phyloP scores from a whole-genome alignment of 2,113 vertebrate genomes.

The Hyla sarda region DNA sequence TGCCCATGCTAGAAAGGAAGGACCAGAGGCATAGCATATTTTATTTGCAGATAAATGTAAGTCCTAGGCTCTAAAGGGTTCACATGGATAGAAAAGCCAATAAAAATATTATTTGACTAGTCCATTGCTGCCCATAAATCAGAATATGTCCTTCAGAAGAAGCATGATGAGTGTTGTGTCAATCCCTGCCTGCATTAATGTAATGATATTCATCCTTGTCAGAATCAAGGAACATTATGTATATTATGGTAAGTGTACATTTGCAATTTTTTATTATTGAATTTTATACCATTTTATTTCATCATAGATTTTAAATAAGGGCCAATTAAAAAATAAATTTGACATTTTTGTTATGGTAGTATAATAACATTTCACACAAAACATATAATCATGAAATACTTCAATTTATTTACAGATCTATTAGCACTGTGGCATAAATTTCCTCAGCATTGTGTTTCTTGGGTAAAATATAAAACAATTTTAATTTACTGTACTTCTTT shows the following conservation, averaged over 20 bases:
- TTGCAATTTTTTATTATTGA: slow-evolving; percentile 62
- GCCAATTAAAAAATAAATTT: slow-evolving; percentile 66
- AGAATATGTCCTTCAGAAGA: slow-evolving; percentile 33
- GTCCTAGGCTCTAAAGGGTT: not conserved
- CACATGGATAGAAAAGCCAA: slow-evolving; percentile 23
- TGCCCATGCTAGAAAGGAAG: not conserved
- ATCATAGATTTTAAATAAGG: slow-evolving; percentile 68
- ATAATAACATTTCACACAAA: slow-evolving; percentile 63
- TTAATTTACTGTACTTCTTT: slow-evolving; percentile 51
- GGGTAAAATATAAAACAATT: slow-evolving; percentile 60
- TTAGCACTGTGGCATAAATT: slow-evolving; percentile 63
- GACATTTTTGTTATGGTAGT: slow-evolving; percentile 52
- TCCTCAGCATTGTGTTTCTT: slow-evolving; percentile 53
- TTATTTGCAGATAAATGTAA: slow-evolving; percentile 9
- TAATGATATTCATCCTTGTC: slow-evolving; percentile 62
- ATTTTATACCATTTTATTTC: slow-evolving; percentile 63
- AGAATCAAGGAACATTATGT: slow-evolving; percentile 52
- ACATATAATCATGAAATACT: slow-evolving; percentile 56
- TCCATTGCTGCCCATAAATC: slow-evolving; percentile 30
- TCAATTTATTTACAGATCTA: slow-evolving; percentile 62
- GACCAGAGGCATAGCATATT: not conserved
- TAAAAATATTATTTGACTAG: slow-evolving; percentile 44
- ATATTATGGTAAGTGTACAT: slow-evolving; percentile 64
- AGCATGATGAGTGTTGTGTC: slow-evolving; percentile 38
- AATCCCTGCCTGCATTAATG: slow-evolving; percentile 14